Conservation (phyloP, 2,113 vertebrate species). For the Condylura cristata region DNA sequence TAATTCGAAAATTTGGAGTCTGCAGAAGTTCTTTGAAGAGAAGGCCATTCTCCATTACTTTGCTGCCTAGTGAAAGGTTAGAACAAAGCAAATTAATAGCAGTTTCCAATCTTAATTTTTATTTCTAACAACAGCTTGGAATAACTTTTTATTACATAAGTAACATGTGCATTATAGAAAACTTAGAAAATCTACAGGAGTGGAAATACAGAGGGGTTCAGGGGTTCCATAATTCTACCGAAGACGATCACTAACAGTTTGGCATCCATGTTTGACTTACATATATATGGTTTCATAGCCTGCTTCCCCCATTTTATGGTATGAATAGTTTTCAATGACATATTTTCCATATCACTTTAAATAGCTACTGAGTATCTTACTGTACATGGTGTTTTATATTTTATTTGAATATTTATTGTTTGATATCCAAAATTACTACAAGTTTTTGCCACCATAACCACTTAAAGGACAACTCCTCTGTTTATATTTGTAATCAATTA, state of each 20-base stretch:
- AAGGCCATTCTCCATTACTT: conserved; percentile 90
- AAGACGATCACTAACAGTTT: background rate
- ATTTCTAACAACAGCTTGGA: background rate
- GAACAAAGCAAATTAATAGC: background rate
- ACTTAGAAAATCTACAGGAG: background rate
- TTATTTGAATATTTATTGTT: background rate
- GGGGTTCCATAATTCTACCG: background rate
- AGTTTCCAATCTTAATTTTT: conserved; percentile 3
- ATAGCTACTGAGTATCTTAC: background rate
- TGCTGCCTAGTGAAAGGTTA: conserved; percentile 87
- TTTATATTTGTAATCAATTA: background rate
- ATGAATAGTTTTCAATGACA: background rate
- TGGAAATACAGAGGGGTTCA: background rate
- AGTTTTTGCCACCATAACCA: background rate
- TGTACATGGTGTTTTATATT: background rate
- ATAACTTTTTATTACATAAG: background rate
- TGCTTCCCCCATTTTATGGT: background rate
- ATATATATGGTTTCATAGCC: background rate
- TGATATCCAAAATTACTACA: background rate
- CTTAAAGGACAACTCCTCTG: background rate
- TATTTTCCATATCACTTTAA: background rate
- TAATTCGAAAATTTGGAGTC: conserved; percentile 93
- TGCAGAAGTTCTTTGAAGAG: conserved; percentile 95
- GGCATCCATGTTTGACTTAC: background rate
- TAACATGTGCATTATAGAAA: background rate